phyloP scores from a whole-genome alignment of 1,140 invertebrate genomes.

The Aphaenogaster floridana region DNA sequence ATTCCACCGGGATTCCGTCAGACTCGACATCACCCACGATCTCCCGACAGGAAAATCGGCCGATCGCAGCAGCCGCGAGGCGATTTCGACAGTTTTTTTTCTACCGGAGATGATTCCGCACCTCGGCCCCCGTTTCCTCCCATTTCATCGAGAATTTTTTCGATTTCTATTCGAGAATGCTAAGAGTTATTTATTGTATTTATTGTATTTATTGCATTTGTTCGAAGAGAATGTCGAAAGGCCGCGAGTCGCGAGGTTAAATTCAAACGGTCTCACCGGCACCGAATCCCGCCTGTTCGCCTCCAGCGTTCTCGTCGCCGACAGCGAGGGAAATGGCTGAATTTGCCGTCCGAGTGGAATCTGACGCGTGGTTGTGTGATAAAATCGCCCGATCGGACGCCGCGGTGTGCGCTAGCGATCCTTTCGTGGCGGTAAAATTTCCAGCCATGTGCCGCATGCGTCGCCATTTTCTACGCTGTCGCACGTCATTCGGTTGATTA shows the following conservation, averaged over 20 bases:
- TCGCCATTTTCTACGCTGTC: conserved; percentile 39
- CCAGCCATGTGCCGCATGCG: conserved; percentile 18
- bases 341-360: neutral
- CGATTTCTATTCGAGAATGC: too few species aligned
- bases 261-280: neutral
- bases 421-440: conserved; percentile 49
- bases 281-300: neutral
- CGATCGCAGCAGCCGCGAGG: neutral
- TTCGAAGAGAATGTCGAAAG: neutral
- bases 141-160: too few species aligned
- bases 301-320: neutral
- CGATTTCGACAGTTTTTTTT: neutral
- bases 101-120: too few species aligned
- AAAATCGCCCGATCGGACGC: neutral
- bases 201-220: neutral
- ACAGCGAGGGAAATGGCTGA: neutral
- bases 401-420: too few species aligned
- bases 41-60: neutral
- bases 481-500: neutral
- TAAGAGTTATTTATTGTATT: too few species aligned
- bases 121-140: too few species aligned
- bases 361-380: neutral
- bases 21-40: neutral
- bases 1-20: neutral
- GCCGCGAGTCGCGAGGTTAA: neutral